Evolutionary conservation across 2,888 invertebrate species (phyloP), one percentile per base, ranked within the genome.

Genomic region (Saturnia pavonia): DNA sequence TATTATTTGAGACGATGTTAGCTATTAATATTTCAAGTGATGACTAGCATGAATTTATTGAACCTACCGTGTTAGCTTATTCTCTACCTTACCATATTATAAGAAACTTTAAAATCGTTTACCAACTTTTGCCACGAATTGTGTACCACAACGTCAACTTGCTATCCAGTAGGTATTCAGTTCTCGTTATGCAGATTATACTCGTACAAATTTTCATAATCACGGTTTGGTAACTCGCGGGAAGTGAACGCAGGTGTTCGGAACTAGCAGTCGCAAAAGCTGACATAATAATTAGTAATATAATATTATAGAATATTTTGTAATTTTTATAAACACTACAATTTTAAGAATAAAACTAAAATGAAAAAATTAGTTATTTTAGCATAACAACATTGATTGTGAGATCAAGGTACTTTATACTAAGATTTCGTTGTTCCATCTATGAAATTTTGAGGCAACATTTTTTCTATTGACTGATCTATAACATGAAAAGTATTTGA

Each of bases 181-280:
- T 69, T 67, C 70, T 71, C 71, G 65, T 68, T 71, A 71, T 71
- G 71, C 68, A 80, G 78, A 78, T 81, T 82, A 78, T 73, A 76
- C 74, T 72, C 76, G 77, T 76, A 73, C 74, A 73, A 73, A 73
- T 81, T 81, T 79, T 78, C 82, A 78, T 81, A 81, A 82, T 78
- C 77, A 77, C 78, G 73, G 69, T 72, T 72, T 68, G 74, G 72
- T 72, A 79, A 77, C 77, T 75, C 72, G 43, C 72, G 72, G 76
- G 74, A 77, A 77, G 79, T 75, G 69, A 69, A 74, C 75, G 72
- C 82, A 82, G 82, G 79, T 82, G 82, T 76, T 66, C 74, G 71
- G 69, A 81, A 78, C 78, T 77, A 78, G 76, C 76, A 75, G 76
- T 78, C 75, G 67, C 72, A 76, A 75, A 75, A 76, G 75, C 78